Evolutionary conservation across 2,113 vertebrate species (phyloP).

Genomic region (Myrmecophaga tridactyla): DNA sequence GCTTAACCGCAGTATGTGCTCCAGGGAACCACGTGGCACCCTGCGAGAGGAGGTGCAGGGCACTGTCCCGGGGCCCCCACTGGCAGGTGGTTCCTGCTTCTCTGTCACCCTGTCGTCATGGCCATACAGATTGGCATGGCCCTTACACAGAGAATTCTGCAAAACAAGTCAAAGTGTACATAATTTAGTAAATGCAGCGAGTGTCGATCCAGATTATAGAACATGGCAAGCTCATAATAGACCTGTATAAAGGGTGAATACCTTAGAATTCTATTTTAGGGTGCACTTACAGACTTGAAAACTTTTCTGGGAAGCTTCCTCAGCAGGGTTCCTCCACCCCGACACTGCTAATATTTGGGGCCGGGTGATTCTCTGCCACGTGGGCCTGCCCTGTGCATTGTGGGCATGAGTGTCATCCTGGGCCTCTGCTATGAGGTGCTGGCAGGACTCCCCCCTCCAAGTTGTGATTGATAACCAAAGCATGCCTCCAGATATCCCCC

Average conservation of each 20-base stretch:
- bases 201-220: background rate
- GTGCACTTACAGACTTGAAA: background rate
- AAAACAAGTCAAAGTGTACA: background rate
- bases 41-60: background rate
- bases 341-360: fast-evolving
- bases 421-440: background rate
- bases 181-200: background rate
- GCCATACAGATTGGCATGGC: background rate
- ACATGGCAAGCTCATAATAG: background rate
- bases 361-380: background rate
- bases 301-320: background rate
- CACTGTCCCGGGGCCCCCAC: background rate
- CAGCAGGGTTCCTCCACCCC: background rate
- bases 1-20: background rate
- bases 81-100: background rate
- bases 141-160: background rate
- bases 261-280: background rate
- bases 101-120: background rate
- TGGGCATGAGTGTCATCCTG: background rate
- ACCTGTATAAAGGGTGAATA: background rate
- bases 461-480: background rate
- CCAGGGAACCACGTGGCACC: background rate
- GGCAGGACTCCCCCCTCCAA: background rate
- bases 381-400: background rate
- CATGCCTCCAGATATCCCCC: background rate